A percentile compares a stretch with the other conserved stretches of the same genome.
Conservation (phyloP, 2,113 vertebrate species). For the Xenopus borealis region DNA sequence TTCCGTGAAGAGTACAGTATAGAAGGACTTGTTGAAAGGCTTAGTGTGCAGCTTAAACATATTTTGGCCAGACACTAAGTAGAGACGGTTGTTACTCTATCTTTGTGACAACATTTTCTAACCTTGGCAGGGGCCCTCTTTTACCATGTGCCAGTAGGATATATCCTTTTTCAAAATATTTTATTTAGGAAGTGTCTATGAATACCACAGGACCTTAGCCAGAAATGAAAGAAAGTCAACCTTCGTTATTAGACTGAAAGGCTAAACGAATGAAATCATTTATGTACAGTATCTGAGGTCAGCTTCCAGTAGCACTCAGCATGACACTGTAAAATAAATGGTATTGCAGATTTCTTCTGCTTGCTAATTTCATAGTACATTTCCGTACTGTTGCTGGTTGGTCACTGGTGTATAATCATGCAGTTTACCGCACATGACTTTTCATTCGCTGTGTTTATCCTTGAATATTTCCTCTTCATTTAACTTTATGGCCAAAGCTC, state of each 20-base stretch:
- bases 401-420: not conserved
- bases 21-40: too few species aligned
- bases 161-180: conserved; percentile 2
- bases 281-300: conserved; percentile 1
- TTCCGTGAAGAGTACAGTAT: too few species aligned
- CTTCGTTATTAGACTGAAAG: not conserved
- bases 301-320: not conserved
- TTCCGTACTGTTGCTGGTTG: not conserved
- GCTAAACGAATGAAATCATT: not conserved
- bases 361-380: not conserved
- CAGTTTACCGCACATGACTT: not conserved
- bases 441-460: not conserved
- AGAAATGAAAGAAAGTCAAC: not conserved
- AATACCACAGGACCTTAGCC: not conserved
- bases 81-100: not conserved
- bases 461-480: too few species aligned
- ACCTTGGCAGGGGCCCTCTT: not conserved
- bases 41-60: not conserved
- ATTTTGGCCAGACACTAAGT: not conserved
- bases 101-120: not conserved
- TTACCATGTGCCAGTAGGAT: conserved; percentile 1
- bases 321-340: not conserved
- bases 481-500: too few species aligned
- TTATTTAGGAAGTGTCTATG: conserved; percentile 1
- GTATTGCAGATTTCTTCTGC: not conserved